phyloP scores from a whole-genome alignment of 2,888 invertebrate species.

The Platycnemis pennipes region DNA sequence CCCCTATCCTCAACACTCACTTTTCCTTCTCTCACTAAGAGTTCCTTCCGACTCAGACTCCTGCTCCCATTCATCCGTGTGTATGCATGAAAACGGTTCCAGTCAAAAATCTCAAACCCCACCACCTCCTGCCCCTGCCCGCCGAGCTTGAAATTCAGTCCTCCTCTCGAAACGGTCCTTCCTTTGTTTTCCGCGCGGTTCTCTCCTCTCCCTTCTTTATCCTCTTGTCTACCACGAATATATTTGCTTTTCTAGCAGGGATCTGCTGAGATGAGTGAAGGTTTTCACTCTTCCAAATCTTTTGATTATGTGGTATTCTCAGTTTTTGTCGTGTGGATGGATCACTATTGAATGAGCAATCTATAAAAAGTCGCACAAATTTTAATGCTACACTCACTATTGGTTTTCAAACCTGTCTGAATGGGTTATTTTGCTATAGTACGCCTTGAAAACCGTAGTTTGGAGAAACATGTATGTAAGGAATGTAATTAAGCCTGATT shows the following conservation, averaged over 20 bases:
- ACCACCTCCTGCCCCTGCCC: background rate
- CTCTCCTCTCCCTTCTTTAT: background rate
- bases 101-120: background rate
- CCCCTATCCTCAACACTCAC: background rate
- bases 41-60: slow-evolving; percentile 21
- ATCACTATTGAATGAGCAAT: too few species aligned
- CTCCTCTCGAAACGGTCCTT: background rate
- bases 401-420: too few species aligned
- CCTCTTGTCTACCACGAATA: background rate
- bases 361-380: too few species aligned
- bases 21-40: slow-evolving; percentile 38
- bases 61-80: slow-evolving; percentile 2
- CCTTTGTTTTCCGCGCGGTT: background rate
- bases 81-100: slow-evolving; percentile 3
- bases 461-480: too few species aligned
- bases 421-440: too few species aligned
- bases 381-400: too few species aligned
- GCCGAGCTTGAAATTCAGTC: background rate
- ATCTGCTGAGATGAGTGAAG: too few species aligned
- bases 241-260: background rate
- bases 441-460: too few species aligned
- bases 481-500: too few species aligned
- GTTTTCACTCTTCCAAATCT: too few species aligned
- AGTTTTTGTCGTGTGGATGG: too few species aligned
- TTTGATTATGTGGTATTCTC: too few species aligned